Conservation (phyloP, 2,797 vertebrate species). For the Varecia variegata region DNA sequence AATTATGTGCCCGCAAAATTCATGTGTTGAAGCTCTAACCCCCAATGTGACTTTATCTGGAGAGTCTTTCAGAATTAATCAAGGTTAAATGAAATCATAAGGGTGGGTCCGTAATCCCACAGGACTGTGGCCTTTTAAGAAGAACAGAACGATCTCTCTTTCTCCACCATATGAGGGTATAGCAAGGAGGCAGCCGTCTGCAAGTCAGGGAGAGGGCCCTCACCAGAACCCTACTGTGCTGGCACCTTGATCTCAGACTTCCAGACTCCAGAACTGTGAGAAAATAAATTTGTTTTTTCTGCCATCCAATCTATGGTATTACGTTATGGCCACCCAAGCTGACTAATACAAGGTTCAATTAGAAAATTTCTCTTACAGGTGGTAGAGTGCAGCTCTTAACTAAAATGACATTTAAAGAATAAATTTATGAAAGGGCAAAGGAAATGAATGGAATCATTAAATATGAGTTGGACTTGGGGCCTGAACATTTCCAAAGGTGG, state of each 20-base stretch:
- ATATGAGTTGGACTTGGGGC: not conserved
- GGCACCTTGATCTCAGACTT: not conserved
- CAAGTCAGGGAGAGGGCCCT: not conserved
- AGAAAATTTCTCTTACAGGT: constrained; percentile 22
- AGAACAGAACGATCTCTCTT: not conserved
- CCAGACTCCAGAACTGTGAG: not conserved
- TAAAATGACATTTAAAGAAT: constrained; percentile 45
- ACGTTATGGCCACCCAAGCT: not conserved
- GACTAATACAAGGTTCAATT: not conserved
- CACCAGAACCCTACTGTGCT: not conserved
- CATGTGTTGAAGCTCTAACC: not conserved
- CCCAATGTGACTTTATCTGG: not conserved
- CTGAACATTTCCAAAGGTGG: not conserved
- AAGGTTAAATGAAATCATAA: not conserved
- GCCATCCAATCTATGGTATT: not conserved
- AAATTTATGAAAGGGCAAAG: constrained; percentile 46
- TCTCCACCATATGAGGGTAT: not conserved
- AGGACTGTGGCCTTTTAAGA: not conserved
- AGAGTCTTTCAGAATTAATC: not conserved
- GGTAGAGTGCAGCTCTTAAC: not conserved
- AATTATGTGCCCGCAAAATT: not conserved
- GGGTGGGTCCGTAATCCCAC: not conserved
- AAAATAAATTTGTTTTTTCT: not conserved
- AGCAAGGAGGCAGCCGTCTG: not conserved
- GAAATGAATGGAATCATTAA: constrained; percentile 19